Conservation (phyloP, 2,888 invertebrate genomes). For the Meandrusa payeni region DNA sequence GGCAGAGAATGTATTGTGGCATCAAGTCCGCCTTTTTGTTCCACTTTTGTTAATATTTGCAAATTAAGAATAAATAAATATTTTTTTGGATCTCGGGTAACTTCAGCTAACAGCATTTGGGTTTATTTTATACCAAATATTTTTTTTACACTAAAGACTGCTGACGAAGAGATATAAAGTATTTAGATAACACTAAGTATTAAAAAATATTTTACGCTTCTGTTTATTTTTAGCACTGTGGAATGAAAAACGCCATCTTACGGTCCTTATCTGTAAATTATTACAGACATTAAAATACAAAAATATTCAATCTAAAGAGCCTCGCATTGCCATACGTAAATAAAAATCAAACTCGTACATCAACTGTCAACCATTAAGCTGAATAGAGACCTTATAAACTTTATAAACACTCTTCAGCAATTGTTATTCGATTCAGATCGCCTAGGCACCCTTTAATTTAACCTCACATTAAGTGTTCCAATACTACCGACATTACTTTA, state of each 20-base stretch:
- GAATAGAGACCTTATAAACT: conserved; percentile 24
- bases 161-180: too few species aligned
- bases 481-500: conserved; percentile 67
- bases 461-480: conserved; percentile 53
- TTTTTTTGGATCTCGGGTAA: too few species aligned
- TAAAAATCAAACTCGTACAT: conserved; percentile 19
- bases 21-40: too few species aligned
- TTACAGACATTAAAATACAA: conserved; percentile 12
- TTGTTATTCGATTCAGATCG: conserved; percentile 26
- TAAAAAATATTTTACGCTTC: too few species aligned
- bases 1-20: too few species aligned
- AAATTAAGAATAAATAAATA: too few species aligned
- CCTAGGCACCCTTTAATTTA: conserved; percentile 50
- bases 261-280: conserved; percentile 12
- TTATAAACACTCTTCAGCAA: conserved; percentile 23
- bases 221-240: too few species aligned
- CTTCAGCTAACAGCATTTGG: too few species aligned
- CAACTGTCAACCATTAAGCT: conserved; percentile 20
- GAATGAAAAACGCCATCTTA: not conserved
- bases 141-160: too few species aligned
- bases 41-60: too few species aligned
- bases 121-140: too few species aligned
- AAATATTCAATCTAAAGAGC: conserved; percentile 13
- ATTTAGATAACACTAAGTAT: too few species aligned
- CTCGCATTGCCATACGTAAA: not conserved